A percentile compares a stretch with the other conserved stretches of the same genome.
Evolutionary conservation across 92 coral and sea anemone genomes (phyloP).

Genomic region (Actinostola sp.): DNA sequence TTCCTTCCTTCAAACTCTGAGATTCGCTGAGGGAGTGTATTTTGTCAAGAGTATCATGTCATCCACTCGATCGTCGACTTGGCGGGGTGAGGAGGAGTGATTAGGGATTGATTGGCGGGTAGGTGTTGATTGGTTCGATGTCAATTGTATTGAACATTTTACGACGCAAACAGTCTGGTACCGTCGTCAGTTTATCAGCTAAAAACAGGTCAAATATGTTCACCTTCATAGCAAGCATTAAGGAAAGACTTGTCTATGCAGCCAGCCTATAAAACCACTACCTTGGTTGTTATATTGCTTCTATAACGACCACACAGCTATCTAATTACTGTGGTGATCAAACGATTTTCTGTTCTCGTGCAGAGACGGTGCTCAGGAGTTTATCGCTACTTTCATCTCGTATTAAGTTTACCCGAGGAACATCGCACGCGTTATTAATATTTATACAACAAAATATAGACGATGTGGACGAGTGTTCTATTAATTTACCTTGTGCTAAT

Average conservation of each 20-base stretch:
- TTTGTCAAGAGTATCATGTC: conserved; percentile 1
- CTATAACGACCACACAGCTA: neutral
- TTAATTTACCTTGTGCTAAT: too few species aligned
- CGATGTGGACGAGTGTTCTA: neutral
- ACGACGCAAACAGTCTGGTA: conserved; percentile 22
- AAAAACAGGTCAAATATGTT: conserved; percentile 28
- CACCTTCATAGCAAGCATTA: conserved; percentile 1
- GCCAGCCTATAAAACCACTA: neutral
- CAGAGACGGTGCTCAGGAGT: too few species aligned
- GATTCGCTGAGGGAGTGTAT: neutral
- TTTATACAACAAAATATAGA: neutral
- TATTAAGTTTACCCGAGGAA: too few species aligned
- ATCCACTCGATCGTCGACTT: conserved; percentile 6
- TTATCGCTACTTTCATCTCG: too few species aligned
- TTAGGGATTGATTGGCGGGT: neutral
- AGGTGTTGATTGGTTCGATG: conserved; percentile 7
- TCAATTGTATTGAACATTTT: conserved; percentile 6
- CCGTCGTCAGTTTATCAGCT: conserved; percentile 31
- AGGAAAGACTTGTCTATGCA: too few species aligned
- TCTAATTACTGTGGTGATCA: too few species aligned
- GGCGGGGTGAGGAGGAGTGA: neutral
- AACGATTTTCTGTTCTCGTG: too few species aligned
- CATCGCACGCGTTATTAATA: neutral
- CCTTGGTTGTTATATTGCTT: neutral
- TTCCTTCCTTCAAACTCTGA: neutral